A percentile compares a stretch with the other conserved stretches of the same genome.
Conservation (phyloP, 2,113 vertebrate species). For the Serinus canaria region DNA sequence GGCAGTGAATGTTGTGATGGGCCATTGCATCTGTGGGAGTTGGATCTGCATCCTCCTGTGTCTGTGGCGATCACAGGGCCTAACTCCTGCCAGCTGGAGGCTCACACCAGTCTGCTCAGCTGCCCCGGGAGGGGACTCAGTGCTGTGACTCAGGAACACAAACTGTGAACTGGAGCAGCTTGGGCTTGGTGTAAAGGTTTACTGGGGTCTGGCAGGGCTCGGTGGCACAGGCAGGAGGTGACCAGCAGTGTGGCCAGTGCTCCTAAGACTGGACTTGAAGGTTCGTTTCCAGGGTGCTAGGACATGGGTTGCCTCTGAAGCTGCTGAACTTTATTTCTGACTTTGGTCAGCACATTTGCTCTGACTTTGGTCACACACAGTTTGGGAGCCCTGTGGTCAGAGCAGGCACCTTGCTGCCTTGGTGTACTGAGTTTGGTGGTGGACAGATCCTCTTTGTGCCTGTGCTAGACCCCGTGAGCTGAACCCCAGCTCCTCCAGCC, state of each 20-base stretch:
- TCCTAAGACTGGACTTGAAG: neutral
- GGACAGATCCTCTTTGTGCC: neutral
- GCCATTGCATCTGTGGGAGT: neutral
- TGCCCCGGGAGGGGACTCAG: fast-evolving
- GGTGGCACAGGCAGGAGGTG: neutral
- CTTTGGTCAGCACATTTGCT: fast-evolving
- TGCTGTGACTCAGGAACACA: neutral
- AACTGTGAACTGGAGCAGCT: neutral
- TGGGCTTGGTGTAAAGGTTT: neutral
- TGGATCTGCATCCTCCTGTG: neutral
- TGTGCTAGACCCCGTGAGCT: fast-evolving
- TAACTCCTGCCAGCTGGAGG: neutral
- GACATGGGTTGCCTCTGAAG: neutral
- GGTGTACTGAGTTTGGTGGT: fast-evolving
- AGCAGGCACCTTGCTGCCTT: neutral
- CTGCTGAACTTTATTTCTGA: neutral
- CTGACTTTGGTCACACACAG: fast-evolving
- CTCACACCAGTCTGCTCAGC: neutral
- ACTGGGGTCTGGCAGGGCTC: neutral
- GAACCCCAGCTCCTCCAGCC: neutral
- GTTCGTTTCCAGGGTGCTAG: neutral
- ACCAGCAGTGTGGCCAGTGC: neutral
- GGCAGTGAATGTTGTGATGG: fast-evolving
- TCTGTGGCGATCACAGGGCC: fast-evolving
- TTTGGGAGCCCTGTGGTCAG: neutral